phyloP scores from a whole-genome alignment of 2,888 invertebrate species.

The Idaea biselata region DNA sequence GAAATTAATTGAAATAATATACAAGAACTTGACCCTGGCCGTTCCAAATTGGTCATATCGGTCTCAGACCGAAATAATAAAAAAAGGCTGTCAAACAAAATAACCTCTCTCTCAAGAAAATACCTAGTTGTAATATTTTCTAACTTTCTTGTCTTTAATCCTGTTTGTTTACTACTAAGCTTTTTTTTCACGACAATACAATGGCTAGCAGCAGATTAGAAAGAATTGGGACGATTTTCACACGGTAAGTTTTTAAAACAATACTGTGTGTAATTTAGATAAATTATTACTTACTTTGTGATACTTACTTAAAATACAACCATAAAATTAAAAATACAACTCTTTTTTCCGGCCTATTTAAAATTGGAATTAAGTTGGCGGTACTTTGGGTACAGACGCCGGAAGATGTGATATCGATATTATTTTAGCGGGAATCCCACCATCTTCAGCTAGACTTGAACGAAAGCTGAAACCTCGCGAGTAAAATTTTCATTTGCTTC shows the following conservation, averaged over 20 bases:
- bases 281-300: not conserved
- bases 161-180: not conserved
- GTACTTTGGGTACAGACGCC: not conserved
- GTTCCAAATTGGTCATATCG: too few species aligned
- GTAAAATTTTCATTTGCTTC: not conserved
- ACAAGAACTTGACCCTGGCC: too few species aligned
- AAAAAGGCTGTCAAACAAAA: not conserved
- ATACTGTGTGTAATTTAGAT: not conserved
- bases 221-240: slow-evolving; percentile 86
- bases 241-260: slow-evolving; percentile 72
- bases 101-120: not conserved
- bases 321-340: not conserved
- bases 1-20: too few species aligned
- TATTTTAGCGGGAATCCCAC: not conserved
- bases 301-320: too few species aligned
- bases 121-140: not conserved
- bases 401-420: not conserved
- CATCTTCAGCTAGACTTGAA: not conserved
- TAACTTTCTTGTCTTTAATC: not conserved
- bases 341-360: not conserved
- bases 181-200: slow-evolving; percentile 17
- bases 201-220: slow-evolving; percentile 87
- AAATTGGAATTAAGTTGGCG: slow-evolving; percentile 1
- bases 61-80: too few species aligned
- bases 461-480: not conserved